Percentiles rank a stretch among this genome's conserved stretches.
Evolutionary conservation across 2,113 vertebrate species (phyloP).

Genomic region (Aplodontia rufa): DNA sequence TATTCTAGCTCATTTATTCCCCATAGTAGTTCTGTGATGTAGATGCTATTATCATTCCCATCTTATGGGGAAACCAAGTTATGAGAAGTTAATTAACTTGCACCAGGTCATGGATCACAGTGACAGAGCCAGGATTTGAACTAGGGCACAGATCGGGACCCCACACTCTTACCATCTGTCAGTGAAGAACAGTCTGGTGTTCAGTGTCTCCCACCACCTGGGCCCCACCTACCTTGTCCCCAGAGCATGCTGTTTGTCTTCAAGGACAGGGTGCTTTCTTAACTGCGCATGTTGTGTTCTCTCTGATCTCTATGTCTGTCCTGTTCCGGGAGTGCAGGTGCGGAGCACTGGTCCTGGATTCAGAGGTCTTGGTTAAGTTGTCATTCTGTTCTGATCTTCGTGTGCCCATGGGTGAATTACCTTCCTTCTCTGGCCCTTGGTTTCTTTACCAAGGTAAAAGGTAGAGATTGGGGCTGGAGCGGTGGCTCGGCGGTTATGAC

Average conservation of each 20-base stretch:
- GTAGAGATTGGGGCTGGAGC: not conserved
- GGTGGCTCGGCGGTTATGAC: too few relatives aligned
- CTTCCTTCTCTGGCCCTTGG: not conserved
- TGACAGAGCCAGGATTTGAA: not conserved
- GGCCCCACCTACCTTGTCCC: not conserved
- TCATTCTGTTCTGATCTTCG: not conserved
- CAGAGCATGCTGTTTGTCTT: not conserved
- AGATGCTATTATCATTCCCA: not conserved
- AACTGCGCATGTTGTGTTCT: not conserved
- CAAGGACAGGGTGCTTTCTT: not conserved
- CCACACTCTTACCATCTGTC: not conserved
- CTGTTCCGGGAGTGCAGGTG: not conserved
- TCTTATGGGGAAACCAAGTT: not conserved
- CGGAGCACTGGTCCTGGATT: not conserved
- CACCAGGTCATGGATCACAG: not conserved
- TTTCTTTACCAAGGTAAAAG: not conserved
- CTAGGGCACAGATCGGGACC: not conserved
- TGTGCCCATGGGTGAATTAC: not conserved
- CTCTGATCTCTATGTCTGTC: not conserved
- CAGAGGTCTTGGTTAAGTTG: not conserved
- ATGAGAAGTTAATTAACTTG: not conserved
- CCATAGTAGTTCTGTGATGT: not conserved
- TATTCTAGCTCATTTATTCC: not conserved
- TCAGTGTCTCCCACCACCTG: not conserved
- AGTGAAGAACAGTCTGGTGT: not conserved